A percentile compares a stretch with the other conserved stretches of the same genome.
These are phyloP conservation scores for Bursaphelenchus okinawaensis DNA, from an alignment of 2,888 invertebrate genomes.

Conservation along the genomic window DNA sequence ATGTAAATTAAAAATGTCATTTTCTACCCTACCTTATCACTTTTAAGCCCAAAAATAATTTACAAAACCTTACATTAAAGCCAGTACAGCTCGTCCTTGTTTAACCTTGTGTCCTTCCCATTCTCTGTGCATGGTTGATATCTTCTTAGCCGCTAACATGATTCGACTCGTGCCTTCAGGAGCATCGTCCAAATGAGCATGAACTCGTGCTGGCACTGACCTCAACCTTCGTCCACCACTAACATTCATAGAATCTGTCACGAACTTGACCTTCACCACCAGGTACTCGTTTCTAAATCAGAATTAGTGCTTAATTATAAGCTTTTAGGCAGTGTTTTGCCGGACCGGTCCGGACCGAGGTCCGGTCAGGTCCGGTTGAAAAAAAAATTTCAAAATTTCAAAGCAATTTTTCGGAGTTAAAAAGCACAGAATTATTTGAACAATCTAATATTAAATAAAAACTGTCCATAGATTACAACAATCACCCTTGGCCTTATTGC, in stretches of 20 bases:
- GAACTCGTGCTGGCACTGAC: conserved; percentile 4
- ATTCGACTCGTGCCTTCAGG: neutral
- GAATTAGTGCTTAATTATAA: too few species aligned
- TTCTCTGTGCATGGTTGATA: conserved; percentile 1
- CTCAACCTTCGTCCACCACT: conserved; percentile 9
- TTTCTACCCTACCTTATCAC: too few species aligned
- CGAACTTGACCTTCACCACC: conserved; percentile 1
- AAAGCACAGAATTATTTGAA: too few species aligned
- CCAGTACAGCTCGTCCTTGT: conserved; percentile 1
- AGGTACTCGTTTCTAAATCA: conserved; percentile 10
- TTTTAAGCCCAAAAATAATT: neutral
- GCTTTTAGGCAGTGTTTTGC: too few species aligned
- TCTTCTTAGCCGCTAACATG: neutral
- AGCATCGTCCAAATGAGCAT: neutral
- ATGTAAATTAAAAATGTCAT: too few species aligned
- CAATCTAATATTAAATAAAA: too few species aligned
- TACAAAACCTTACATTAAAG: conserved; percentile 3
- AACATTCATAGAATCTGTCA: conserved; percentile 2
- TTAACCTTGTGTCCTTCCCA: conserved; percentile 2
- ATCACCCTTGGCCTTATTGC: too few species aligned
- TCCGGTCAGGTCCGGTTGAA: too few species aligned
- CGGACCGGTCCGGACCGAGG: too few species aligned
- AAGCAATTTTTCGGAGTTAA: too few species aligned
- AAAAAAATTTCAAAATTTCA: too few species aligned
- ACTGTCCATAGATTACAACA: too few species aligned